Base-by-base conservation (phyloP, 2,888 invertebrate genomes). In the Parthenolecanium corni region DNA sequence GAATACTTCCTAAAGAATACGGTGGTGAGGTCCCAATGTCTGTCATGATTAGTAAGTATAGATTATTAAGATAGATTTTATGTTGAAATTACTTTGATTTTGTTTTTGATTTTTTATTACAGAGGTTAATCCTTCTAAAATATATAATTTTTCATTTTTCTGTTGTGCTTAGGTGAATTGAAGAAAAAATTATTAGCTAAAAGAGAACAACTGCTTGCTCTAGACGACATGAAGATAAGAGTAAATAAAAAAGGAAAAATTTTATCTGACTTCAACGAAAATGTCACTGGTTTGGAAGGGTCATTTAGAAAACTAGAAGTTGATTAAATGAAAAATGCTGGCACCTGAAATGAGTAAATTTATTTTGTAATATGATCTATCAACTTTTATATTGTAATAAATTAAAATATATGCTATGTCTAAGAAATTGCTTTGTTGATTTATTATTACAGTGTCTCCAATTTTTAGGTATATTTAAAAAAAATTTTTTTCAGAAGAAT, bases 21-120 rank as follows among this genome's bases (percentile, higher is more conserved):
- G 89, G 89, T 3, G 89, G 89, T 9, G 79, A 76, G n/a, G 83
- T 87, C 75, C 87, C 88, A 0, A 83, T 89, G 83, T 79, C 80
- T 52, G 83, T 88, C 71, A 88, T 89, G 87, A 87, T 89, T 67
- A 82, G 88, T 87, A 71, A 77, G 72, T 67, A 57, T 9, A 23
- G 12, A 2, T 2, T 12, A 40, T 12, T 40, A 40, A n/a, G n/a
- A n/a, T n/a, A n/a, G n/a, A n/a, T n/a, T n/a, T n/a, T n/a, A n/a
- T n/a, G n/a, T n/a, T n/a, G n/a, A n/a, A n/a, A n/a, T n/a, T n/a
- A n/a, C n/a, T n/a, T n/a, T n/a, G n/a, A n/a, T n/a, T n/a, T n/a
- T n/a, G n/a, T n/a, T n/a, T n/a, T n/a, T n/a, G n/a, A n/a, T n/a
- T n/a, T n/a, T n/a, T n/a, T n/a, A n/a, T n/a, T n/a, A n/a, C n/a